phyloP scores from a whole-genome alignment of 2,888 invertebrate species.

The Amphipyra berbera region DNA sequence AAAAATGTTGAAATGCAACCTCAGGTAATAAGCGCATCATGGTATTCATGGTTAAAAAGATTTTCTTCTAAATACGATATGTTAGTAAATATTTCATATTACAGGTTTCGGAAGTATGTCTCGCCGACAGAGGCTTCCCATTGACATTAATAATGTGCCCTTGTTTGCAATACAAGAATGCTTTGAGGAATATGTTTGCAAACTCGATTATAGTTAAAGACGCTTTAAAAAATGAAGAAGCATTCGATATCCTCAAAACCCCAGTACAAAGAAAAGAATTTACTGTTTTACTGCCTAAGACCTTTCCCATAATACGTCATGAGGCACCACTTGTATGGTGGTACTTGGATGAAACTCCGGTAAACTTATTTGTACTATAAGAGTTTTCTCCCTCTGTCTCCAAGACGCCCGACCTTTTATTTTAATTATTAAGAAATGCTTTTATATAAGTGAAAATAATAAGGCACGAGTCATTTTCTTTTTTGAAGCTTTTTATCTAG shows the following conservation, averaged over 20 bases:
- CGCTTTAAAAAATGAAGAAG: conserved; percentile 71
- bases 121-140: conserved; percentile 80
- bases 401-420: too few species aligned
- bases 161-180: conserved; percentile 74
- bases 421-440: too few species aligned
- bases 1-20: conserved; percentile 81
- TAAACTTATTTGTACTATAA: conserved; percentile 37
- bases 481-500: too few species aligned
- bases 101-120: conserved; percentile 71
- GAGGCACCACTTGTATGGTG: conserved; percentile 78
- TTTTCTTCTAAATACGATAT: too few species aligned
- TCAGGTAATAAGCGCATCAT: conserved; percentile 68
- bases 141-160: conserved; percentile 78
- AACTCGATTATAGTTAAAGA: conserved; percentile 65
- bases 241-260: conserved; percentile 70
- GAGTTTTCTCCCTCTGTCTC: too few species aligned
- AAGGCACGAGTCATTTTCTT: too few species aligned
- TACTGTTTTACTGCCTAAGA: conserved; percentile 79
- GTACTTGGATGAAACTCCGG: conserved; percentile 80
- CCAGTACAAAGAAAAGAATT: conserved; percentile 74
- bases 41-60: background rate
- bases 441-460: too few species aligned
- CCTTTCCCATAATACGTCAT: conserved; percentile 73
- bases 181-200: conserved; percentile 74
- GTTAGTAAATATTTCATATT: conserved; percentile 28